Evolutionary conservation across 2,797 vertebrate genomes (phyloP), one percentile per base, ranked within the genome.

Genomic region (Brachymystax lenok): DNA sequence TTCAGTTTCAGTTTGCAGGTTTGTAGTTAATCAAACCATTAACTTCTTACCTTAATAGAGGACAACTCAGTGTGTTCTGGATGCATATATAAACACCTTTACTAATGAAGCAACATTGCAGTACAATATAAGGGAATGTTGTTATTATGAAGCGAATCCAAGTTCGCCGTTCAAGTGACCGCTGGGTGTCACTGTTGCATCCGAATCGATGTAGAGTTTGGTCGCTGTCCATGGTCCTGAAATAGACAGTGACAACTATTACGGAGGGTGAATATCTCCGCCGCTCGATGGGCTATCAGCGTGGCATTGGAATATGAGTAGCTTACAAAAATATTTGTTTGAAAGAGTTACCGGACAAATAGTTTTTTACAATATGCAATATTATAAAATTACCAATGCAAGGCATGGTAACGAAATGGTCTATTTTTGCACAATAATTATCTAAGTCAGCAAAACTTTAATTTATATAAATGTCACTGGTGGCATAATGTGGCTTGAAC

Each of bases 221-320:
- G 54, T 77, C 80, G 74, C 89, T 94, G 86, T 92, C 91, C 88
- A 13, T 83, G 90, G 93, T 94, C 14, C 91, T 94, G 86, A 93
- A 82, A 8, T 8, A 16, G 59, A 14, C 27, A 21, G 17, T 3
- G 8, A 52, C 5, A 5, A 24, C 21, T 21, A 7, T 19, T 4
- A 46, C 17, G 59, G 54, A 14, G 33, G 35, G 1, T 67, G 40
- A 89, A 80, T 6, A 28, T 2, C 51, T 66, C n/a, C 40, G 14
- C 3, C 19, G 19, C 5, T 67, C n/a, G 56, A 61, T 61, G n/a
- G 2, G 6, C 56, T 61, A 21, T n/a, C 56, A 5, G n/a, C 56
- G 19, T 61, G n/a, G 19, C n/a, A 14, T 24, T 10, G 12, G 52
- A 56, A 17, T 56, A 56, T 56, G 5, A 56, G 19, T 56, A 46